Conservation (phyloP, 2,797 vertebrate species). For the Amazona finschi region DNA sequence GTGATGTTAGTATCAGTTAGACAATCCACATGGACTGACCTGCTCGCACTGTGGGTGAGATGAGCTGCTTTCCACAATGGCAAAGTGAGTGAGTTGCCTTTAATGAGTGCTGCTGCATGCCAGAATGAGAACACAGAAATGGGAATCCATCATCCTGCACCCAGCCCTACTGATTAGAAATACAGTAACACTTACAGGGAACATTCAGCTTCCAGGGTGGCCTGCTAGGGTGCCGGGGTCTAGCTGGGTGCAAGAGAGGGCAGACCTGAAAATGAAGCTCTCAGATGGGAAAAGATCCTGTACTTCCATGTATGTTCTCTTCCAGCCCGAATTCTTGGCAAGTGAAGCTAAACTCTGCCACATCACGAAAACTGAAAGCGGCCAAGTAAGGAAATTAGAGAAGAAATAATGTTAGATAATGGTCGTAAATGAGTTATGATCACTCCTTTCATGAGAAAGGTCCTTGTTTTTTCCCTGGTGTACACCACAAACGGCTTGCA, state of each 20-base stretch:
- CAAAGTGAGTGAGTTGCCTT: background rate
- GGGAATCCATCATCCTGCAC: background rate
- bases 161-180: background rate
- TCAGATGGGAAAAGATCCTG: background rate
- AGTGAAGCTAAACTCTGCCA: background rate
- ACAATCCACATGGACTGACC: background rate
- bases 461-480: conserved; percentile 34
- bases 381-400: conserved; percentile 7
- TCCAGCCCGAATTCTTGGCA: background rate
- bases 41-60: background rate
- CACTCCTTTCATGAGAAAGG: conserved; percentile 27
- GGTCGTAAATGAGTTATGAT: background rate
- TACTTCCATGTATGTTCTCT: fast-evolving
- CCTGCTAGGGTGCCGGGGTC: background rate
- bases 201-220: background rate
- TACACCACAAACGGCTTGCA: background rate
- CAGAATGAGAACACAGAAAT: background rate
- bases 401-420: conserved; percentile 25
- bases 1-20: background rate
- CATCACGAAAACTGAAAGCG: background rate
- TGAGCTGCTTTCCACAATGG: background rate
- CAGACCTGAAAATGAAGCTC: background rate
- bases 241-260: background rate
- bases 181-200: background rate
- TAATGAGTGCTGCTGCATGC: background rate